Conservation (phyloP, 2,113 vertebrate genomes). For the Manacus vitellinus region DNA sequence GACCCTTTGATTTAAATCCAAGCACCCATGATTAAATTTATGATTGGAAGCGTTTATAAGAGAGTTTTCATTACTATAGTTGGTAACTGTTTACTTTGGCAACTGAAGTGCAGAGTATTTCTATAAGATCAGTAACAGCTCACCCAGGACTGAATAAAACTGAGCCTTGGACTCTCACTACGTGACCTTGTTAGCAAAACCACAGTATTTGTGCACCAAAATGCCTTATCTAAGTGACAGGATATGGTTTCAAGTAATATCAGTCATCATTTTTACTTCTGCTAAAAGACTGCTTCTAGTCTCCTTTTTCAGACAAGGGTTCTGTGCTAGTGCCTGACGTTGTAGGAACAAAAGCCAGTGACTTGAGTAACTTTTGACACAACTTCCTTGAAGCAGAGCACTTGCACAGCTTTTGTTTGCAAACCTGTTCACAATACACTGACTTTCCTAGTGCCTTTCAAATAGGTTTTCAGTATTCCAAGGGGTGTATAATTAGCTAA, state of each 20-base stretch:
- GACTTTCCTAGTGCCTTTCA: not conserved
- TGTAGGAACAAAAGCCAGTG: not conserved
- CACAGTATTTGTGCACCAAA: not conserved
- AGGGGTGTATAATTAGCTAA: not conserved
- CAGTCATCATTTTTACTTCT: conserved; percentile 6
- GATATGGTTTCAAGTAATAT: conserved; percentile 6
- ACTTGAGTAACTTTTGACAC: not conserved
- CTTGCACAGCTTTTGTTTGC: not conserved
- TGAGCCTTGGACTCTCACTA: not conserved
- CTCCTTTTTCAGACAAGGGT: not conserved
- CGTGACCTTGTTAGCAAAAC: not conserved
- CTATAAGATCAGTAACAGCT: not conserved
- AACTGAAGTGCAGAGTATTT: not conserved
- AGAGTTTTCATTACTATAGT: not conserved
- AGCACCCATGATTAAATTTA: not conserved
- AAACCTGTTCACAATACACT: not conserved
- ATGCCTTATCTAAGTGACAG: conserved; percentile 30
- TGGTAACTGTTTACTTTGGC: not conserved
- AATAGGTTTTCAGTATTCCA: not conserved
- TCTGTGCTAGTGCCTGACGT: not conserved
- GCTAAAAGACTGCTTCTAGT: not conserved
- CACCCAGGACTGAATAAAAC: not conserved
- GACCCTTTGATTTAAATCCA: not conserved
- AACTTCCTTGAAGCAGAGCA: not conserved
- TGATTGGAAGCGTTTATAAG: not conserved